Conservation (phyloP, 2,888 invertebrate genomes). For the Vesta saturnalis region DNA sequence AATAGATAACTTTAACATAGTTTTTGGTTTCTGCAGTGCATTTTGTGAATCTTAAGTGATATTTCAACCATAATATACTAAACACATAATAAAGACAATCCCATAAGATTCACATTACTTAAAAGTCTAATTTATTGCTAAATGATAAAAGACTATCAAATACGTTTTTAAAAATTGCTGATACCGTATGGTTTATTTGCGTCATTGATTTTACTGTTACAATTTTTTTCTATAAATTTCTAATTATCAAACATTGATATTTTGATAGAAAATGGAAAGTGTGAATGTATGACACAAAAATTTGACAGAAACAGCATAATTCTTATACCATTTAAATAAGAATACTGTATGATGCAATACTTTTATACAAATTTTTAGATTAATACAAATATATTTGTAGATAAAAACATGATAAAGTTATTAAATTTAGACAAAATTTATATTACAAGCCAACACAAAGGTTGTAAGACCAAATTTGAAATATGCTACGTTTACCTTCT, state of each 20-base stretch:
- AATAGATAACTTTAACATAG: constrained; percentile 16
- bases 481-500: not conserved
- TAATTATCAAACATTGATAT: not conserved
- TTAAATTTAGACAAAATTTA: not conserved
- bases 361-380: too few species aligned
- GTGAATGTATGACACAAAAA: too few species aligned
- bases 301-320: too few species aligned
- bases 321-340: too few species aligned
- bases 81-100: too few species aligned
- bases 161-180: not conserved
- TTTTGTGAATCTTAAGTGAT: not conserved
- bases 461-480: too few species aligned
- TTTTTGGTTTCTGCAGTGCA: constrained; percentile 5
- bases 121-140: constrained; percentile 17
- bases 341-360: too few species aligned
- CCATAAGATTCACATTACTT: not conserved
- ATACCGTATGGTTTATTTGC: not conserved
- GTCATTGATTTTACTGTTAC: too few species aligned
- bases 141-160: constrained; percentile 15
- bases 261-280: too few species aligned
- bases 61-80: too few species aligned
- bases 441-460: constrained; percentile 7
- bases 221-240: too few species aligned
- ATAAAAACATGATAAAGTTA: not conserved
- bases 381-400: not conserved